Conservation (phyloP, 2,888 invertebrate species). For the Himalopsyche tibetana region DNA sequence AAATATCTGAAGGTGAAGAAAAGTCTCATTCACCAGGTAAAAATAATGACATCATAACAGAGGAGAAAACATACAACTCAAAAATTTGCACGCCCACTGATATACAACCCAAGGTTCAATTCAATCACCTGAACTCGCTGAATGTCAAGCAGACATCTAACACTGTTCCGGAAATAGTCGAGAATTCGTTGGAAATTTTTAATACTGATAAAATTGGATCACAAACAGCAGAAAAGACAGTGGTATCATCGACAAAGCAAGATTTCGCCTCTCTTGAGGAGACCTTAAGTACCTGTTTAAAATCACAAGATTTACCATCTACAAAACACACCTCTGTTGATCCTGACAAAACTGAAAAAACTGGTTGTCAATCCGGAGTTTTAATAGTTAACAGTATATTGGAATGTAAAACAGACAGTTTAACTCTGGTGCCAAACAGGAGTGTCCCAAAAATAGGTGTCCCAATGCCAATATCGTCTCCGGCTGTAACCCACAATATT, state of each 20-base stretch:
- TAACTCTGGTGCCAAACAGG: conserved; percentile 71
- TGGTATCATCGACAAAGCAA: not conserved
- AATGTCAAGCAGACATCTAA: not conserved
- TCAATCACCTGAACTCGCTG: not conserved
- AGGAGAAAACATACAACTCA: not conserved
- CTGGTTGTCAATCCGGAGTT: conserved; percentile 55
- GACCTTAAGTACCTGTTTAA: conserved; percentile 9
- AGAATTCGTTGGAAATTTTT: not conserved
- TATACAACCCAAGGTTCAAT: not conserved
- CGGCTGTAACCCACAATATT: conserved; percentile 66
- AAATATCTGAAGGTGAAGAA: not conserved
- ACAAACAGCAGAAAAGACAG: not conserved
- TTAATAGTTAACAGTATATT: conserved; percentile 59
- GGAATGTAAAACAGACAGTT: conserved; percentile 56
- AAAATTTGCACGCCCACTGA: not conserved
- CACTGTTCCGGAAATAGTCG: not conserved
- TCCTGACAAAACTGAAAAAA: conserved; percentile 48
- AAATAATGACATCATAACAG: not conserved
- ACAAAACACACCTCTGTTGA: conserved; percentile 27
- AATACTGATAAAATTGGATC: conserved; percentile 9
- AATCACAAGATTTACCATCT: conserved; percentile 9
- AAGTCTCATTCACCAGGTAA: not conserved
- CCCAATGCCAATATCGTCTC: conserved; percentile 75
- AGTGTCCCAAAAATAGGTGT: conserved; percentile 74
- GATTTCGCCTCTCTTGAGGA: not conserved